These are phyloP conservation scores for Drosophila hydei DNA, from an alignment of 1,140 invertebrate species.

Conservation along the genomic window DNA sequence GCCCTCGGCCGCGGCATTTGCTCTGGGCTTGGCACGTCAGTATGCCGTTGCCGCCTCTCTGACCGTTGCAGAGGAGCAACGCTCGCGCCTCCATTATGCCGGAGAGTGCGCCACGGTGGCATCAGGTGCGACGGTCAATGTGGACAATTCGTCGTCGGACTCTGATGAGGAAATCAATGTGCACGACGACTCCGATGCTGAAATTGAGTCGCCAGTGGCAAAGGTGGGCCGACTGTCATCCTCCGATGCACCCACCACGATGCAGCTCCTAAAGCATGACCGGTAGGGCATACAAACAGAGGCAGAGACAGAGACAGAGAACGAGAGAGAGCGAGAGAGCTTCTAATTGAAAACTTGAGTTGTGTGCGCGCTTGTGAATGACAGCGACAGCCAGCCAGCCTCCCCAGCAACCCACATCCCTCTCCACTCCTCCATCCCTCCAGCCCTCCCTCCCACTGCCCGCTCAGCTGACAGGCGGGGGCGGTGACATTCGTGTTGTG, in stretches of 20 bases:
- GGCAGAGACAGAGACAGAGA: not conserved
- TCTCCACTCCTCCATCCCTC: not conserved
- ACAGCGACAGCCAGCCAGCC: conserved; percentile 46
- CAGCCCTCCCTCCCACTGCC: not conserved
- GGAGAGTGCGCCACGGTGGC: conserved; percentile 85
- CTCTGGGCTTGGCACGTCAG: conserved; percentile 84
- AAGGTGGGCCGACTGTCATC: conserved; percentile 74
- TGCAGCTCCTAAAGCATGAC: conserved; percentile 83
- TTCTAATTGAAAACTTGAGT: conserved; percentile 80
- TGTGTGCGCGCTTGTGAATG: conserved; percentile 80
- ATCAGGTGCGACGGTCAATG: conserved; percentile 85
- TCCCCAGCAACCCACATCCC: not conserved
- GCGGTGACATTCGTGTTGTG: conserved; percentile 50
- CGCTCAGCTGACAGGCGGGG: conserved; percentile 1
- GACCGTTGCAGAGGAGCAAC: conserved; percentile 80
- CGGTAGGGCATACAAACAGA: conserved; percentile 41
- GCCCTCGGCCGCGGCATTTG: conserved; percentile 83
- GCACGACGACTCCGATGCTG: conserved; percentile 87
- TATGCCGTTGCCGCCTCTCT: conserved; percentile 84
- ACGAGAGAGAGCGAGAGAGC: conserved; percentile 15
- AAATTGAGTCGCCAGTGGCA: conserved; percentile 73
- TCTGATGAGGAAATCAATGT: conserved; percentile 85
- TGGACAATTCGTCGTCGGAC: conserved; percentile 79
- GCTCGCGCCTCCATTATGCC: conserved; percentile 60
- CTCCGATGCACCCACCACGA: conserved; percentile 65